Conservation (phyloP, 2,888 invertebrate species). For the Lasioglossum marginatum region DNA sequence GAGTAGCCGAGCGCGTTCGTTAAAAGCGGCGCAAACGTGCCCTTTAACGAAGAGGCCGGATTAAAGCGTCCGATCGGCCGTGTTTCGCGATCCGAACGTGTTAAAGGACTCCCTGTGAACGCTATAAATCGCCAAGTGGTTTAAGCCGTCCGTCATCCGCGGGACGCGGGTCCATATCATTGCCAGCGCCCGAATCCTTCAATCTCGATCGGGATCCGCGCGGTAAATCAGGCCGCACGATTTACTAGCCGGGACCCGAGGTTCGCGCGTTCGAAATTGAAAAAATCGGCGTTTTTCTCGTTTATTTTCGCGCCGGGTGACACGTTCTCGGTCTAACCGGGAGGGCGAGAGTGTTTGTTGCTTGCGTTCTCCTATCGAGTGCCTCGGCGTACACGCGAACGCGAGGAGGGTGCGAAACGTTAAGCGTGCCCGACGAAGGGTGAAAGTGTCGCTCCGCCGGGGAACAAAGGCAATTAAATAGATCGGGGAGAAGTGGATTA, state of each 20-base stretch:
- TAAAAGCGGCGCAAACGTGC: conserved; percentile 24
- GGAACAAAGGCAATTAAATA: conserved; percentile 68
- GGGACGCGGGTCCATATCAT: conserved; percentile 33
- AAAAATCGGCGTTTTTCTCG: neutral
- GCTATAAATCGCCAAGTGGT: conserved; percentile 47
- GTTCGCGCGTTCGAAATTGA: neutral
- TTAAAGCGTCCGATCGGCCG: conserved; percentile 31
- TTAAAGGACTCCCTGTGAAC: conserved; percentile 37
- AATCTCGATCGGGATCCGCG: conserved; percentile 36
- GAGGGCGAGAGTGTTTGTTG: conserved; percentile 8
- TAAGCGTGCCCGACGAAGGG: conserved; percentile 51
- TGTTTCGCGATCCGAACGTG: conserved; percentile 39
- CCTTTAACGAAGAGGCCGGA: conserved; percentile 34
- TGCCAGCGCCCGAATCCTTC: conserved; percentile 35
- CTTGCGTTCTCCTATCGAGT: conserved; percentile 20
- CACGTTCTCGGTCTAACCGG: neutral
- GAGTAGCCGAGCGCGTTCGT: neutral
- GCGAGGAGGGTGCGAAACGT: conserved; percentile 26
- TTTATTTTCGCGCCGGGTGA: neutral
- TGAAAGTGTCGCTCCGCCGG: conserved; percentile 44
- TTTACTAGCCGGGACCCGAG: neutral
- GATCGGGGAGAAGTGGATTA: conserved; percentile 67
- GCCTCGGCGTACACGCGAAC: conserved; percentile 8
- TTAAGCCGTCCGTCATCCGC: conserved; percentile 52
- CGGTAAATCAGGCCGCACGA: conserved; percentile 36